Base-by-base conservation (phyloP, 2,888 invertebrate genomes). In the Miltochrista miniata region DNA sequence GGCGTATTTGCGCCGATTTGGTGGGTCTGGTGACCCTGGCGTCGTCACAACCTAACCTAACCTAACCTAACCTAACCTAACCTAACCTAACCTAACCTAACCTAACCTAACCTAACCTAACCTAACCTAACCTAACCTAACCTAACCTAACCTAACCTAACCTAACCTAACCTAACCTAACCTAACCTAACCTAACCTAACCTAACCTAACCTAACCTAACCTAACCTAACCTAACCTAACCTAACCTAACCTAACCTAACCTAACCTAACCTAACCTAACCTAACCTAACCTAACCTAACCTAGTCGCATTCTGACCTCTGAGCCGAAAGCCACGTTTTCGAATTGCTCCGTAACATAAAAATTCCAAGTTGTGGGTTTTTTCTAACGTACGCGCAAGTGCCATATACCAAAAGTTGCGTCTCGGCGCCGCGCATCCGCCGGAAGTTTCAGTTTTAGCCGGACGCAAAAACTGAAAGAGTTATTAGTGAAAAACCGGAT, bases 81-180 rank as follows among this genome's bases (percentile, higher is more conserved):
- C 52, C 52, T 52, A 47, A 47, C 47, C 44, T 44, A 48, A 52
- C 47, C 48, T 47, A 52, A 52, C 52, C 40, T 44, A 52, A 51
- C 47, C 52, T 9, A 46, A 46, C 46, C 46, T 33, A 43, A 43
- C 43, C 43, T 33, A 43, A 43, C 43, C 43, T 33, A 43, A 43
- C 43, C 43, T 33, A 43, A 43, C 43, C 43, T 33, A 43, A 43
- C 43, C 43, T 33, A 43, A 43, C 43, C 43, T 33, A 43, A 43
- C 43, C 43, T 33, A 43, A 43, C 43, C 43, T 33, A 43, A 43
- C 43, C 43, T 33, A 43, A 43, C 43, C 43, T 33, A 31, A 43
- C 43, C 31, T 33, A 43, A 43, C 43, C 43, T 33, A 43, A 43
- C 43, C 43, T 33, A 43, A 43, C 43, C 43, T 33, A 43, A 43